phyloP scores from a whole-genome alignment of 2,888 invertebrate species.

The Hydropsyche betteni region DNA sequence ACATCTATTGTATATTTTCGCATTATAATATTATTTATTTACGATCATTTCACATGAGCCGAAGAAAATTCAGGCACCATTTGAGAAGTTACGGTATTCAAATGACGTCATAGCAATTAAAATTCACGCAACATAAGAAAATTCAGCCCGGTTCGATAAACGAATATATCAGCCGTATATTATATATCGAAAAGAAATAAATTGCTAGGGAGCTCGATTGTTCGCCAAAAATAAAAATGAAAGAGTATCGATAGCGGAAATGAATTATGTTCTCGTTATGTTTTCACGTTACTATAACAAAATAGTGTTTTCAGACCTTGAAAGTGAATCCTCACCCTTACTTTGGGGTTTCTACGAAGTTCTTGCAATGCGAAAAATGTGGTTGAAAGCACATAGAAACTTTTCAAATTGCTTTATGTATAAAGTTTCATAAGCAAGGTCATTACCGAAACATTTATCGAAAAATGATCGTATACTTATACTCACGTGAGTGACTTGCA shows the following conservation, averaged over 20 bases:
- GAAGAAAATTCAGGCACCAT: too few species aligned
- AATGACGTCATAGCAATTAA: too few species aligned
- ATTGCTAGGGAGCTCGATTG: not conserved
- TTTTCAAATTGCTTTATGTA: not conserved
- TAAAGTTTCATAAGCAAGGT: too few species aligned
- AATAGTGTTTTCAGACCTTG: conserved; percentile 3
- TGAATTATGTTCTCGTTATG: conserved; percentile 11
- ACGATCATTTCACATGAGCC: too few species aligned
- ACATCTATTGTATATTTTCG: too few species aligned
- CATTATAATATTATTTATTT: too few species aligned
- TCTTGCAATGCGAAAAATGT: conserved; percentile 1
- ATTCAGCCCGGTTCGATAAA: not conserved
- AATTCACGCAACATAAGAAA: conserved; percentile 5
- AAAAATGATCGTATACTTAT: too few species aligned
- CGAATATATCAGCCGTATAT: not conserved
- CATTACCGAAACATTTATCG: too few species aligned
- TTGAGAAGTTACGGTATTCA: too few species aligned
- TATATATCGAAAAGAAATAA: conserved; percentile 10
- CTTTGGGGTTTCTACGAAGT: not conserved
- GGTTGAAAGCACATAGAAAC: conserved; percentile 2
- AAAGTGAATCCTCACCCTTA: not conserved
- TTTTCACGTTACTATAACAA: conserved; percentile 14
- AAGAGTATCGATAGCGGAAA: conserved; percentile 5
- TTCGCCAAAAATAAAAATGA: too few species aligned
- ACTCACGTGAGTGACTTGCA: too few species aligned